These are phyloP conservation scores for Ptychobarbus kaznakovi DNA, from an alignment of 2,797 vertebrate species.

Conservation along the genomic window DNA sequence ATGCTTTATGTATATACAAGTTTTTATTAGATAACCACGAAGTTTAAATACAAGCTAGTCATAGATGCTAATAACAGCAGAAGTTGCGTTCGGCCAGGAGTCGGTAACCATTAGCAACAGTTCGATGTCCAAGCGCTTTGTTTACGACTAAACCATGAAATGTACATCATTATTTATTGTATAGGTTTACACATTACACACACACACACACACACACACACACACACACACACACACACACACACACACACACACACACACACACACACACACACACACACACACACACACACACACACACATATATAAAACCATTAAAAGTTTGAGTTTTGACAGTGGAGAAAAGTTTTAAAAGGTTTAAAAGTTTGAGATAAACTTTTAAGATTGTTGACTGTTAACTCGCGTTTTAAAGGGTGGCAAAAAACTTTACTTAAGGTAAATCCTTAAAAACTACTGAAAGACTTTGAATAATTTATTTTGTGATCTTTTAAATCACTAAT, in stretches of 20 bases:
- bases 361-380: neutral
- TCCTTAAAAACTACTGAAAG: neutral
- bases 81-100: neutral
- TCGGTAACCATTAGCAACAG: conserved; percentile 10
- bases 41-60: neutral
- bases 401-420: neutral
- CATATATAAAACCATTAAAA: neutral
- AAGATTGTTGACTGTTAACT: neutral
- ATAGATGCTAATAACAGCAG: neutral
- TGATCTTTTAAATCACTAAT: neutral
- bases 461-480: neutral
- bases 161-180: neutral
- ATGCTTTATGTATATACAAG: neutral
- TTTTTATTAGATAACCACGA: neutral
- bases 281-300: neutral
- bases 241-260: too few species aligned
- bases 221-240: too few species aligned
- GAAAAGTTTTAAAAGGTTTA: neutral
- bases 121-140: neutral
- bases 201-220: too few species aligned
- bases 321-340: too few species aligned
- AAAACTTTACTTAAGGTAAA: neutral
- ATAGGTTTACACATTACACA: too few species aligned
- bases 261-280: too few species aligned
- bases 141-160: neutral